Evolutionary conservation across 2,888 invertebrate genomes (phyloP).

Genomic region (Schizaphis graminum): DNA sequence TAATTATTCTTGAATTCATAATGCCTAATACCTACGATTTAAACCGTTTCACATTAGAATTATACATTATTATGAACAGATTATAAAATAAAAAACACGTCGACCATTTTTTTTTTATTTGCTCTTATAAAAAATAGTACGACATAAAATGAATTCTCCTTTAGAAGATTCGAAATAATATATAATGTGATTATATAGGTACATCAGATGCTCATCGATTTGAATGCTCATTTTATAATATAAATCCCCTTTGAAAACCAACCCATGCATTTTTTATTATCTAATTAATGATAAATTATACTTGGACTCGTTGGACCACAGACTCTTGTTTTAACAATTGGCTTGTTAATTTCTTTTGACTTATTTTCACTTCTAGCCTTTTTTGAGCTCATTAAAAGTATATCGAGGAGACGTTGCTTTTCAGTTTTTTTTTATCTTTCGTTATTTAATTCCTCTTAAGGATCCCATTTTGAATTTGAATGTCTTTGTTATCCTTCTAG

Average conservation of each 20-base stretch:
- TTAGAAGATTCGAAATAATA: background rate
- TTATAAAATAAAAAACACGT: background rate
- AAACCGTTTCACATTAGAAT: background rate
- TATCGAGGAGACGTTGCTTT: background rate
- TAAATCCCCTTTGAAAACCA: background rate
- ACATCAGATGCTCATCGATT: background rate
- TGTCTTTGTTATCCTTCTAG: conserved; percentile 5
- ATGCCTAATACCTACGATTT: background rate
- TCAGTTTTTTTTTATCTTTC: background rate
- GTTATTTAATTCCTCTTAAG: conserved; percentile 28
- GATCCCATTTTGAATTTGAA: conserved; percentile 27
- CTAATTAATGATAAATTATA: conserved; percentile 46
- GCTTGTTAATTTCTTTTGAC: conserved; percentile 35
- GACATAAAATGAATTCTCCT: background rate
- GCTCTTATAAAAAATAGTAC: background rate
- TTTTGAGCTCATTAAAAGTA: conserved; percentile 14
- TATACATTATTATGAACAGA: background rate
- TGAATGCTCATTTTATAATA: background rate
- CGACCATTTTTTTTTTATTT: background rate
- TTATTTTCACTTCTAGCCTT: conserved; percentile 27
- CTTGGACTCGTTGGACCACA: background rate
- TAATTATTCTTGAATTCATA: background rate
- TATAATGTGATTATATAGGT: background rate
- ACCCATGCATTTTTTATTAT: conserved; percentile 23
- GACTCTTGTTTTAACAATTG: conserved; percentile 54